phyloP scores from a whole-genome alignment of 2,888 invertebrate genomes.

The Liopterus haemorrhoidalis region DNA sequence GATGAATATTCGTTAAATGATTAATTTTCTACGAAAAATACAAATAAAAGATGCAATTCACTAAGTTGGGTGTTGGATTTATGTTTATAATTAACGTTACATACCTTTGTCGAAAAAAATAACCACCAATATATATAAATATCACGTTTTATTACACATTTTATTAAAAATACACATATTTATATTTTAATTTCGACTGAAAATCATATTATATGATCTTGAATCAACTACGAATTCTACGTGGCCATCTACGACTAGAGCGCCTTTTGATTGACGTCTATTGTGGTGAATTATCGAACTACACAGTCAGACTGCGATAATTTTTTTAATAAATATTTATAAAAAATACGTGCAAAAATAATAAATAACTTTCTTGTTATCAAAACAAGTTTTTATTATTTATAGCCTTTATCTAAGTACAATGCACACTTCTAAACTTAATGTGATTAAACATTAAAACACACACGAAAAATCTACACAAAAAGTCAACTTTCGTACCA shows the following conservation, averaged over 20 bases:
- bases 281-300: constrained; percentile 12
- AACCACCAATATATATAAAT: constrained; percentile 15
- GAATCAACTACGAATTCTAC: constrained; percentile 22
- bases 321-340: too few relatives aligned
- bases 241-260: constrained; percentile 19
- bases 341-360: too few relatives aligned
- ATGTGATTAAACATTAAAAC: too few relatives aligned
- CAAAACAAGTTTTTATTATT: too few relatives aligned
- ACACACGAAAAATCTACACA: too few relatives aligned
- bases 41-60: constrained; percentile 22
- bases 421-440: too few relatives aligned
- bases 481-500: too few relatives aligned
- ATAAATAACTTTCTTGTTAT: too few relatives aligned
- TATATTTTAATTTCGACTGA: constrained; percentile 17
- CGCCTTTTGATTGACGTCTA: constrained; percentile 19
- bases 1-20: constrained; percentile 14
- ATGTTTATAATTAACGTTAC: constrained; percentile 5
- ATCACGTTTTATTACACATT: constrained; percentile 22
- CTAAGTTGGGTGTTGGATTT: constrained; percentile 5
- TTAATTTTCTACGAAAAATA: constrained; percentile 18
- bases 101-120: constrained; percentile 17
- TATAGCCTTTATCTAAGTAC: too few relatives aligned
- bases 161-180: constrained; percentile 11
- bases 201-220: constrained; percentile 23
- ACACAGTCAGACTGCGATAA: too few relatives aligned